Conservation (phyloP, 2,888 invertebrate species). For the Crepidodera aurea region DNA sequence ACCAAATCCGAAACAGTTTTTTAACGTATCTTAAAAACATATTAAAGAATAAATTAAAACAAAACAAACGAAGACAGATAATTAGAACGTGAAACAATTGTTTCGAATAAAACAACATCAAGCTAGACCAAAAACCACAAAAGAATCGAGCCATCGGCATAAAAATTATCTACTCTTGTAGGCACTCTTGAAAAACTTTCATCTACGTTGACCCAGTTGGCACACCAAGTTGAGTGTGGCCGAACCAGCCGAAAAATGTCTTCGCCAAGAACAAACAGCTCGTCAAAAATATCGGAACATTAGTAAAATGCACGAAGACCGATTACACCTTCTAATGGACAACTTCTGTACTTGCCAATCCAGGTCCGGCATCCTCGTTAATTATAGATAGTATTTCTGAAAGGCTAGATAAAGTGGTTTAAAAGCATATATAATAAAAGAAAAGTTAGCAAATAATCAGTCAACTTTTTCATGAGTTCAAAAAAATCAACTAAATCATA, state of each 20-base stretch:
- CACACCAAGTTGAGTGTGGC: conserved; percentile 6
- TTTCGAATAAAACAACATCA: conserved; percentile 12
- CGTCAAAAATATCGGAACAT: conserved; percentile 50
- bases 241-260: conserved; percentile 34
- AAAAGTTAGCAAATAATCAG: too few relatives aligned
- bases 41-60: not conserved
- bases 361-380: conserved; percentile 26
- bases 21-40: too few relatives aligned
- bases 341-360: conserved; percentile 48
- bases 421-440: too few relatives aligned
- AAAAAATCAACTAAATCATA: too few relatives aligned
- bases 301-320: conserved; percentile 43
- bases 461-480: too few relatives aligned
- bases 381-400: too few relatives aligned
- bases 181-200: conserved; percentile 43
- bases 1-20: too few relatives aligned
- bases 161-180: conserved; percentile 8
- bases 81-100: conserved; percentile 52
- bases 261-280: conserved; percentile 23
- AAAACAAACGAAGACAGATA: conserved; percentile 35
- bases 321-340: conserved; percentile 48
- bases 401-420: too few relatives aligned
- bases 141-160: conserved; percentile 36
- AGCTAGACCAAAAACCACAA: conserved; percentile 44
- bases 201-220: conserved; percentile 49